Conservation (phyloP, 2,113 vertebrate genomes). For the Pholis gunnellus region DNA sequence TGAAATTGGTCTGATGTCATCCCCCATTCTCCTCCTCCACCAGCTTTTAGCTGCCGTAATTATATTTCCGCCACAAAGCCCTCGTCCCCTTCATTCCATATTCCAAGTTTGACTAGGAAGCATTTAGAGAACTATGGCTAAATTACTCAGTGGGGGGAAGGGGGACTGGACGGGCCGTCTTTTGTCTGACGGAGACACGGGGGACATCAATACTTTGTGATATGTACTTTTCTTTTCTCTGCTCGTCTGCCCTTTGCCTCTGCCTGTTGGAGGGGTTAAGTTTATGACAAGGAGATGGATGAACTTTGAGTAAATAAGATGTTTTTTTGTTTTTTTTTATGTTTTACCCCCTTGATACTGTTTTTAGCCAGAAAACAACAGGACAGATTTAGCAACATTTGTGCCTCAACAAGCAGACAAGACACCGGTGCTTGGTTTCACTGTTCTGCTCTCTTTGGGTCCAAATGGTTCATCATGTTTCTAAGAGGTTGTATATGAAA, state of each 20-base stretch:
- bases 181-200: constrained; percentile 78
- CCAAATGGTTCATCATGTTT: not conserved
- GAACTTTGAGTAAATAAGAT: constrained; percentile 67
- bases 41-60: constrained; percentile 95
- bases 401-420: not conserved
- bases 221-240: constrained; percentile 94
- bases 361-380: not conserved
- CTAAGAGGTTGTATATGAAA: not conserved
- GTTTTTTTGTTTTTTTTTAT: not conserved
- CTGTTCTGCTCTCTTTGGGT: not conserved
- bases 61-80: constrained; percentile 98
- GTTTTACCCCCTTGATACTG: not conserved
- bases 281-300: constrained; percentile 78
- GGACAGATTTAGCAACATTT: constrained; percentile 5
- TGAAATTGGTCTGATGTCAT: constrained; percentile 99
- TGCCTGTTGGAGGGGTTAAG: constrained; percentile 74
- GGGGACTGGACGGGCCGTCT: constrained; percentile 77
- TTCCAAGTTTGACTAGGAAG: constrained; percentile 98
- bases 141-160: constrained; percentile 87
- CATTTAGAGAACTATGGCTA: constrained; percentile 88
- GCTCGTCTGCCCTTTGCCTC: constrained; percentile 91
- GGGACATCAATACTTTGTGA: constrained; percentile 75
- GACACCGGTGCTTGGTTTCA: not conserved
- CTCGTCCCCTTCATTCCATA: constrained; percentile 93
- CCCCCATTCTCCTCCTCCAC: constrained; percentile 92